Conservation (phyloP, 2,888 invertebrate species). For the Sphaeridia pumilis region DNA sequence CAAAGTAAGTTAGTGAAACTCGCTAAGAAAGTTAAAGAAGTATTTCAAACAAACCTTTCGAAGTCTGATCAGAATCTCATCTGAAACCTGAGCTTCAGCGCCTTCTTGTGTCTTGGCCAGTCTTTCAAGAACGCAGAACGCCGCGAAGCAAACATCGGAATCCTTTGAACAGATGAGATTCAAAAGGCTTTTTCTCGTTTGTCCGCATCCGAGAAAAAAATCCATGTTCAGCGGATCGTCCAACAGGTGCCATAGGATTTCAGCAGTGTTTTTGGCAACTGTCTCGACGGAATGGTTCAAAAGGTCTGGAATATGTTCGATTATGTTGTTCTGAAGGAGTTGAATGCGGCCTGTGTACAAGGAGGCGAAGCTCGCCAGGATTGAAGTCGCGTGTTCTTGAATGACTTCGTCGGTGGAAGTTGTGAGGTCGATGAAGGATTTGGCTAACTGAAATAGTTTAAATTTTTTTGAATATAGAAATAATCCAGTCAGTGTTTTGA, state of each 20-base stretch:
- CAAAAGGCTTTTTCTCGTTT: too few relatives aligned
- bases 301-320: slow-evolving; percentile 16
- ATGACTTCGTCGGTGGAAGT: slow-evolving; percentile 22
- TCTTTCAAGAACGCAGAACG: too few relatives aligned
- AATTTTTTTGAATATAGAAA: not conserved
- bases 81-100: too few relatives aligned
- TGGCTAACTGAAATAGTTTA: slow-evolving; percentile 15
- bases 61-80: too few relatives aligned
- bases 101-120: too few relatives aligned
- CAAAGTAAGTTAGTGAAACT: too few relatives aligned
- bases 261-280: slow-evolving; percentile 25
- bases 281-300: slow-evolving; percentile 24
- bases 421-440: slow-evolving; percentile 18
- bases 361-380: slow-evolving; percentile 20
- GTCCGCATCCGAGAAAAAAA: slow-evolving; percentile 16
- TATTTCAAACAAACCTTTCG: too few relatives aligned
- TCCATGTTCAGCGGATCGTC: slow-evolving; percentile 29
- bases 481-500: not conserved
- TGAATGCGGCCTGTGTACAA: slow-evolving; percentile 29
- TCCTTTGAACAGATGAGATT: too few relatives aligned
- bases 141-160: too few relatives aligned
- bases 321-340: slow-evolving; percentile 23
- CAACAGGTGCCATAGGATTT: slow-evolving; percentile 26
- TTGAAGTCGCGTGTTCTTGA: slow-evolving; percentile 24
- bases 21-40: too few relatives aligned